Evolutionary conservation across 2,888 invertebrate species (phyloP), one percentile per base, ranked within the genome.

Genomic region (Rhagonycha fulva): DNA sequence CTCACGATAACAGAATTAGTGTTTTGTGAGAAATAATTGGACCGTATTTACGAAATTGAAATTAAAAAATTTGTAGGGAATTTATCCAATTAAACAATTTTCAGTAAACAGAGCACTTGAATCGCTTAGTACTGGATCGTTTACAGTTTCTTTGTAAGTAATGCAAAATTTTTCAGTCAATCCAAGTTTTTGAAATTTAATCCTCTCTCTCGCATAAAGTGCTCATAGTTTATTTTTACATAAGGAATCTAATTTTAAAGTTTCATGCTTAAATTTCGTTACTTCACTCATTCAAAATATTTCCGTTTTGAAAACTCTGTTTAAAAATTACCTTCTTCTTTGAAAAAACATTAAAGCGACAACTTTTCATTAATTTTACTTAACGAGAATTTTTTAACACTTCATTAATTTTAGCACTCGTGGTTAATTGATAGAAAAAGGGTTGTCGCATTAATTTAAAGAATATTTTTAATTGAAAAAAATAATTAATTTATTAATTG

Each of bases 171-270:
- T n/a, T 47, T 47, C n/a, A 47, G 47, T 47, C 47, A 47, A 12
- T 47, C n/a, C 47, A n/a, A 66, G n/a, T 24, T 66, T 66, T 66
- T n/a, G 63, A 23, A 66, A 23, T 66, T 12, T 26, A 66, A 66
- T 66, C 23, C n/a, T 66, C 26, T 19, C 26, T 19, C 19, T 24
- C 9, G 24, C n/a, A 24, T 66, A 66, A 66, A 66, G 63, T 66
- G 26, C 63, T 66, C 63, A 66, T 24, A 66, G 63, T 66, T 66
- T 66, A 66, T 66, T 66, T 66, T 66, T 66, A 66, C 23, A 24
- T 26, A 66, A 66, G 63, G 26, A 66, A 66, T 66, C 63, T 66
- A 66, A 66, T 66, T 66, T 66, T 66, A 66, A 63, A 66, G 63
- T 66, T 66, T 66, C n/a, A 12, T 26, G 26, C 63, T 66, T 24